Percentiles rank a stretch among this genome's conserved stretches.
phyloP scores from a whole-genome alignment of 2,888 invertebrate species.

The Andricus curvator region DNA sequence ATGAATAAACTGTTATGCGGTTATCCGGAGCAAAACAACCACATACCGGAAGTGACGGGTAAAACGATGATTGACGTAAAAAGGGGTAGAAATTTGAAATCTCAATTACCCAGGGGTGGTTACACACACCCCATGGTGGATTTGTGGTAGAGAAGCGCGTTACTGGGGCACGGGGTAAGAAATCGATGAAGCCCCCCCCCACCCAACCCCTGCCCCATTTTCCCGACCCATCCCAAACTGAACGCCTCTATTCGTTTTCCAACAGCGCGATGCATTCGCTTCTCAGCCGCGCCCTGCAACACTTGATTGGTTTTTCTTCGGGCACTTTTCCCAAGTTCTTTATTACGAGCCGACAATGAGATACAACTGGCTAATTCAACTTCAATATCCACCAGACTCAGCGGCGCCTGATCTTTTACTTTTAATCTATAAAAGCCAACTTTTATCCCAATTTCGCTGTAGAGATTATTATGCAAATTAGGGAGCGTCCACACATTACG shows the following conservation, averaged over 20 bases:
- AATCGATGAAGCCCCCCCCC: conserved; percentile 75
- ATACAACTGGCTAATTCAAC: conserved; percentile 36
- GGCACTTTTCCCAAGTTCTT: conserved; percentile 44
- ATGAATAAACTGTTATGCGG: not conserved
- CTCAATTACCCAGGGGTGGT: conserved; percentile 48
- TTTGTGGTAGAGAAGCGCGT: conserved; percentile 64
- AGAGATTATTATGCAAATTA: too few species aligned
- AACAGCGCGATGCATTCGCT: conserved; percentile 61
- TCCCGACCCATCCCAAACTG: conserved; percentile 56
- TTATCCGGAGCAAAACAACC: not conserved
- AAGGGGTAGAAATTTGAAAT: conserved; percentile 34
- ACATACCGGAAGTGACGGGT: not conserved
- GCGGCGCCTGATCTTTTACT: not conserved
- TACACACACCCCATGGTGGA: conserved; percentile 62
- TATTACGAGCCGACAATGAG: conserved; percentile 31
- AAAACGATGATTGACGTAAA: conserved; percentile 20
- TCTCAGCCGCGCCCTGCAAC: conserved; percentile 68
- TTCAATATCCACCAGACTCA: conserved; percentile 28
- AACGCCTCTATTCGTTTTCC: conserved; percentile 54
- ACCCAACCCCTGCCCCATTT: conserved; percentile 46
- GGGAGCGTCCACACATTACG: too few species aligned
- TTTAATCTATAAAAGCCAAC: conserved; percentile 9
- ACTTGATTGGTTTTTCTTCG: conserved; percentile 58
- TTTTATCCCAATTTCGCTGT: not conserved
- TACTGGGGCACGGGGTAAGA: conserved; percentile 76